Evolutionary conservation across 2,888 invertebrate genomes (phyloP).

Genomic region (Sarcophaga subvicina): DNA sequence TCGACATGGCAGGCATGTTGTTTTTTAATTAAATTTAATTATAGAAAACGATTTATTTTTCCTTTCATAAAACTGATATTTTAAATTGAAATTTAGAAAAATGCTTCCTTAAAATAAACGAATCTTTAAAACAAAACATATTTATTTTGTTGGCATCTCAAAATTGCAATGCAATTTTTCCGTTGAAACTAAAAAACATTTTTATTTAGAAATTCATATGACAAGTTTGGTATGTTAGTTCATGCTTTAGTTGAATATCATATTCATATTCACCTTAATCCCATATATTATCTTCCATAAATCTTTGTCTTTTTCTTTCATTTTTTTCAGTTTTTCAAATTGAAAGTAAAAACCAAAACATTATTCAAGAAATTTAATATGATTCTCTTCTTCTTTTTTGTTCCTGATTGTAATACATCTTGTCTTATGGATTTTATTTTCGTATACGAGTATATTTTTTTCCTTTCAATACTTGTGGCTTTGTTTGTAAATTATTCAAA

Average conservation of each 20-base stretch:
- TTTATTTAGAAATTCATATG: constrained; percentile 15
- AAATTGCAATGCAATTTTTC: no score
- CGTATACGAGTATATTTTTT: not conserved
- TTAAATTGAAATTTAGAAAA: not conserved
- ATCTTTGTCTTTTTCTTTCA: constrained; percentile 18
- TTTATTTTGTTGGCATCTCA: no score
- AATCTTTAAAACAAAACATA: no score
- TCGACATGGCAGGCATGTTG: constrained; percentile 20
- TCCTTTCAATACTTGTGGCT: not conserved
- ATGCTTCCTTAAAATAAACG: not conserved
- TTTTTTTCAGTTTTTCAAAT: not conserved
- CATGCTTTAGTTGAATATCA: not conserved
- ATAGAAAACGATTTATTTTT: constrained; percentile 4
- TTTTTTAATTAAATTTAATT: constrained; percentile 46
- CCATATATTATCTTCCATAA: constrained; percentile 36
- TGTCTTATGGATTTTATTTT: constrained; percentile 18
- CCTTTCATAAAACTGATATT: not conserved
- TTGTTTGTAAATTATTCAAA: not conserved
- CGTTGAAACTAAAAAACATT: no score
- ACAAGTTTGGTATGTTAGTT: not conserved
- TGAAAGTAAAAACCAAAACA: not conserved
- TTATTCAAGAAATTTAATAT: no score
- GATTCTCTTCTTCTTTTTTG: not conserved
- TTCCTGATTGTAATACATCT: constrained; percentile 26
- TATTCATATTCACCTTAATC: constrained; percentile 28